Conservation (phyloP, 1,140 invertebrate species). For the Aphis gossypii region DNA sequence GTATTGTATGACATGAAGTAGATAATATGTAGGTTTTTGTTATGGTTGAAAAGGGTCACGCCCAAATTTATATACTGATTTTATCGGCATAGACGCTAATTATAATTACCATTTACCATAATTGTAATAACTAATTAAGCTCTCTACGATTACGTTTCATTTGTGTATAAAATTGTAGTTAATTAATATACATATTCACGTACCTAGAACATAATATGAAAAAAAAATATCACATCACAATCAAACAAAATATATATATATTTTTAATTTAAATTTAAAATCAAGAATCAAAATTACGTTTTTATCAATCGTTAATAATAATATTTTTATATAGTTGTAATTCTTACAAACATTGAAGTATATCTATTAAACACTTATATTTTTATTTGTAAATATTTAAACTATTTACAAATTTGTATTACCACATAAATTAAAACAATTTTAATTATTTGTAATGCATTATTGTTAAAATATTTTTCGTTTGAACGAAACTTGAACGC, state of each 20-base stretch:
- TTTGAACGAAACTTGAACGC: background rate
- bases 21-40: no score
- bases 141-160: no score
- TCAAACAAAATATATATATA: background rate
- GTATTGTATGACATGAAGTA: no score
- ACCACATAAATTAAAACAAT: background rate
- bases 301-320: background rate
- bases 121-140: background rate
- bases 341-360: background rate
- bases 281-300: background rate
- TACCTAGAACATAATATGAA: background rate
- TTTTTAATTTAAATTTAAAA: background rate
- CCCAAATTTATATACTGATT: background rate
- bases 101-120: no score
- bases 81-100: background rate
- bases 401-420: conserved; percentile 8
- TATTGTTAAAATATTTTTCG: background rate
- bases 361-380: background rate
- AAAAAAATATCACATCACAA: background rate
- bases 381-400: background rate
- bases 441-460: background rate
- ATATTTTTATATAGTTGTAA: background rate
- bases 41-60: no score
- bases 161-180: background rate
- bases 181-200: background rate